Evolutionary conservation across 1,140 invertebrate species (phyloP).

Genomic region (Eufriesea mexicana): DNA sequence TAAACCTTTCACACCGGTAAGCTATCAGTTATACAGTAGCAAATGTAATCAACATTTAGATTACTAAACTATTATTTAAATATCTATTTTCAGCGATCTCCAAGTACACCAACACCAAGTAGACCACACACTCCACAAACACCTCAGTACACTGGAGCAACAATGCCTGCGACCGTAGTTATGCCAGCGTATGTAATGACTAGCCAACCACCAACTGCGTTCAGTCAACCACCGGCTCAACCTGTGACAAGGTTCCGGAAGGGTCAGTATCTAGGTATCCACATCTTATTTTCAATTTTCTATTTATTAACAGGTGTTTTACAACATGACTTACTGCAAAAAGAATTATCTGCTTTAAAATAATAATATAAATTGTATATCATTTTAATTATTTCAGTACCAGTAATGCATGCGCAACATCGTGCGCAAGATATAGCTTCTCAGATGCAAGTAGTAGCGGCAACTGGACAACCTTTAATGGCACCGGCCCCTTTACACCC

Average conservation of each 20-base stretch:
- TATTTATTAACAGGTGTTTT: conserved; percentile 12
- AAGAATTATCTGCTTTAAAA: neutral
- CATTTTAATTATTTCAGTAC: conserved; percentile 80
- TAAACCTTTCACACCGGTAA: conserved; percentile 93
- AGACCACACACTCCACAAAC: conserved; percentile 94
- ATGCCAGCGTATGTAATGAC: conserved; percentile 83
- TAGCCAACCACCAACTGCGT: conserved; percentile 80
- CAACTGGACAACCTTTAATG: conserved; percentile 92
- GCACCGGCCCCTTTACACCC: conserved; percentile 88
- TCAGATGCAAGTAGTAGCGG: conserved; percentile 89
- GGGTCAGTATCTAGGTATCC: conserved; percentile 77
- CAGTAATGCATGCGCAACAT: conserved; percentile 82
- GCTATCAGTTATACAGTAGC: conserved; percentile 66
- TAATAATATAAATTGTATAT: neutral
- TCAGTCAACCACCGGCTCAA: conserved; percentile 82
- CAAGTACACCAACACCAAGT: conserved; percentile 86
- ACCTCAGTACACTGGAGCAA: conserved; percentile 83
- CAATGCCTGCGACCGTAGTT: conserved; percentile 81
- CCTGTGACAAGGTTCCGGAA: conserved; percentile 81
- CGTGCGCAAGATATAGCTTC: conserved; percentile 85
- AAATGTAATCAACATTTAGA: neutral
- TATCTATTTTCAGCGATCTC: conserved; percentile 82
- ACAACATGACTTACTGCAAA: neutral
- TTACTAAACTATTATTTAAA: conserved; percentile 21
- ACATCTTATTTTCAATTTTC: conserved; percentile 35